Base-by-base conservation (phyloP, 2,888 invertebrate genomes). In the Opisthograptis luteolata region DNA sequence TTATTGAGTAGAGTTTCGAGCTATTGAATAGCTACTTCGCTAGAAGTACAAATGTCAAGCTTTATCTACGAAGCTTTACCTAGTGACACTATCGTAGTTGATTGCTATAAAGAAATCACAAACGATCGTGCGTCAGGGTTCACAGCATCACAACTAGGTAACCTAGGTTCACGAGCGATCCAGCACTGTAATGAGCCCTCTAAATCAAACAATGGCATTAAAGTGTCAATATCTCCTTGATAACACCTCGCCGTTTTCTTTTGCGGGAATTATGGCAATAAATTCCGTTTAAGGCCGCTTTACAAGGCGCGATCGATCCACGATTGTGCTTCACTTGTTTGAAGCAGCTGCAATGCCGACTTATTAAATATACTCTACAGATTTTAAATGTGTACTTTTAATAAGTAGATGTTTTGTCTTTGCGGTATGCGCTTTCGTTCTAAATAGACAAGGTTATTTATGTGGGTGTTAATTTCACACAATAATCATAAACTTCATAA, bases 201-300 rank as follows among this genome's bases (percentile, higher is more conserved):
- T 90, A 90, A 88, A 90, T 89, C 90, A 90, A 89, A 90, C 89
- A 89, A 90, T 88, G 84, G 88, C 87, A 90, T 90, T 90, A 90
- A 86, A 81, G 88, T 90, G 90, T 90, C 90, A 89, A 88, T 90
- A 84, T 73, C 59, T 73, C 72, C 81, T 82, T 84, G 88, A 87
- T 88, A 89, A 82, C 85, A 86, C 87, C 83, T 83, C 78, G 86
- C 73, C 84, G 82, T 87, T 87, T 87, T 87, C 83, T 88, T 87
- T 87, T 83, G 81, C 81, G 74, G 71, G 81, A 80, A 87, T 88
- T 87, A 86, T 84, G 78, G 84, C 73, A 64, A 88, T 89, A 89
- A 89, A 89, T 89, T 31, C 78, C 78, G 69, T 68, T 62, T 52
- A 45, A 55, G 41, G 48, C 47, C 43, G 19, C 36, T 58, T 56